These are phyloP conservation scores for Atrichornis clamosus DNA, from an alignment of 2,113 vertebrate genomes.

Conservation along the genomic window DNA sequence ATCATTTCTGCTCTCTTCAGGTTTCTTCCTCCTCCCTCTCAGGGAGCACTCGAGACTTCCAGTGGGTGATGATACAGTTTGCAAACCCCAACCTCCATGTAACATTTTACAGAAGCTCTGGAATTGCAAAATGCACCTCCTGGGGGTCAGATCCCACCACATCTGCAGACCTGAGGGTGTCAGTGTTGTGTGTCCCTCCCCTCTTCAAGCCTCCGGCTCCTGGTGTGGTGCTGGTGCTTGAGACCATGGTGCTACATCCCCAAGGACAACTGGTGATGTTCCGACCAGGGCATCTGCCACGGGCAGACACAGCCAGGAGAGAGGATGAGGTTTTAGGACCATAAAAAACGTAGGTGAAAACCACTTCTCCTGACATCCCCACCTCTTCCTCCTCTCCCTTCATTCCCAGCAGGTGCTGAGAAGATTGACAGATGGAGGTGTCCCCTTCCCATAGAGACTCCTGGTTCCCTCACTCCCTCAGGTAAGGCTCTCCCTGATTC, in stretches of 20 bases:
- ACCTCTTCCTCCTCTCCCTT: background rate
- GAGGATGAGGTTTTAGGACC: background rate
- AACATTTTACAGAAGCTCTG: background rate
- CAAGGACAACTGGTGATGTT: background rate
- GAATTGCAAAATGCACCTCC: background rate
- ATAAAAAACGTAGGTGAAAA: background rate
- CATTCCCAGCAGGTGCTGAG: background rate
- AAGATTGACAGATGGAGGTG: background rate
- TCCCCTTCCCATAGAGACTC: background rate
- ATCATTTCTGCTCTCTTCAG: background rate
- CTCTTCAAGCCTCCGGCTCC: background rate
- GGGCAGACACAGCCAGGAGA: background rate
- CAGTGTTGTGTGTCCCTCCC: background rate
- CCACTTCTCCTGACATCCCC: background rate
- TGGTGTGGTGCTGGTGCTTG: background rate
- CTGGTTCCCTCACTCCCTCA: background rate
- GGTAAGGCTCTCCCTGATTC: background rate
- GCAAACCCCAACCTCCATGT: accelerated
- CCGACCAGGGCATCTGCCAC: background rate
- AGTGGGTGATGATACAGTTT: background rate
- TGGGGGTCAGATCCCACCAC: background rate
- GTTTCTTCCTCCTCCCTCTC: background rate
- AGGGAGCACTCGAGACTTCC: background rate
- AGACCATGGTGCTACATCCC: background rate
- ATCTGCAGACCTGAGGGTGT: background rate